A percentile compares a stretch with the other conserved stretches of the same genome.
phyloP scores from a whole-genome alignment of 2,113 vertebrate species.

The Podiceps cristatus region DNA sequence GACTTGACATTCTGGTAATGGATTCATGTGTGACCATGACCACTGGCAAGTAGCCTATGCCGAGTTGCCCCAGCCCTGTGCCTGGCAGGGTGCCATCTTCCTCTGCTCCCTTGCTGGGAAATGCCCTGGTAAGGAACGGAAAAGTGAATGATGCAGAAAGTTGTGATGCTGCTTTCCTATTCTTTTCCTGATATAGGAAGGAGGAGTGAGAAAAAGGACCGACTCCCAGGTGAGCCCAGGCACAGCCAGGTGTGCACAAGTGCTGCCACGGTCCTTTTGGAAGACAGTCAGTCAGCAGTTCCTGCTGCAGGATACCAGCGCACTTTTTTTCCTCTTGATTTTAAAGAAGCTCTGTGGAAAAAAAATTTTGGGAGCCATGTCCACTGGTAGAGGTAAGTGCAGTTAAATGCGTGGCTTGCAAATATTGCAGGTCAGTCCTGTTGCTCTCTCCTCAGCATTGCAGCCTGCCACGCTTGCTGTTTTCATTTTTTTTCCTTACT shows the following conservation, averaged over 20 bases:
- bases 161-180: background rate
- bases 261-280: background rate
- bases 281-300: background rate
- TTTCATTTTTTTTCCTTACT: background rate
- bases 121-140: rapidly evolving
- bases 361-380: background rate
- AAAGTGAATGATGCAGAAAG: background rate
- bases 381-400: background rate
- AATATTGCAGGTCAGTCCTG: background rate
- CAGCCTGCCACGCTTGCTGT: rapidly evolving
- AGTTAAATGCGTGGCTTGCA: background rate
- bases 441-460: rapidly evolving
- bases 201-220: background rate
- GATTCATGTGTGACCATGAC: rapidly evolving
- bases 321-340: background rate
- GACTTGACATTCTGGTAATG: background rate
- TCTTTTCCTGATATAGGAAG: background rate
- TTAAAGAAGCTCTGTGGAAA: background rate
- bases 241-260: background rate
- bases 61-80: background rate
- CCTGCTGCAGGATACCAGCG: background rate
- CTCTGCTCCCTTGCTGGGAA: background rate
- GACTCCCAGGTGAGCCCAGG: background rate
- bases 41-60: background rate
- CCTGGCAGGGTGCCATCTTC: background rate